Base-by-base conservation (phyloP, 2,888 invertebrate species). In the Ischnura elegans region DNA sequence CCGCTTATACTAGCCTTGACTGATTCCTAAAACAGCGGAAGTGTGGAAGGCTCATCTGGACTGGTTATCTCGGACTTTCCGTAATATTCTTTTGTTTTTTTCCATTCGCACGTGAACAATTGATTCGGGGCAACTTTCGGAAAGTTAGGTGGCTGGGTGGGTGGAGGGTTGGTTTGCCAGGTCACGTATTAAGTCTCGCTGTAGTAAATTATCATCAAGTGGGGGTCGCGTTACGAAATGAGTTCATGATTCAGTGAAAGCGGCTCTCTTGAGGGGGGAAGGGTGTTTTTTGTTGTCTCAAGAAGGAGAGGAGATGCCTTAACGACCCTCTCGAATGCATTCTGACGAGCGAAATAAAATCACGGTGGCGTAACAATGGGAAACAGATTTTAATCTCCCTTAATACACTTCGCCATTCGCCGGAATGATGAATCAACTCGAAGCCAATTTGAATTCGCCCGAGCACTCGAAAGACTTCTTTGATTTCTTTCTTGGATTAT, bases 191-290 rank as follows among this genome's bases (percentile, higher is more conserved):
- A 61, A 43, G 42, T 90, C 90, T 42, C 43, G 61, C 43, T 66
- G 61, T 61, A 90, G 61, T 61, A 61, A 61, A 90, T 90, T 43
- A 61, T 90, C 90, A 90, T 90, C 90, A 90, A 61, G 61, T 55
- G 29, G 55, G 51, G 55, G 55, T 90, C 61, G 25, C 51, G 61
- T 90, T 90, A 61, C 61, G 90, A 90, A 90, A 61, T 43, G 90
- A 90, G 55, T 90, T 61, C 90, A 61, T 90, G 61, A 90, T 90
- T 90, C 61, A 61, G 90, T 90, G 90, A 90, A 90, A 61, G 90
- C 90, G 90, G 61, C 90, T 43, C n/a, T 51, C 19, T 13, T 51
- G 51, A 19, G 16, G 51, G 13, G 8, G 51, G 51, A 43, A 3
- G 36, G n/a, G 76, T 10, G 76, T 8, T 5, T 36, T 90, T 43